A percentile compares a stretch with the other conserved stretches of the same genome.
Evolutionary conservation across 2,888 invertebrate genomes (phyloP).

Genomic region (Latrodectus elegans): DNA sequence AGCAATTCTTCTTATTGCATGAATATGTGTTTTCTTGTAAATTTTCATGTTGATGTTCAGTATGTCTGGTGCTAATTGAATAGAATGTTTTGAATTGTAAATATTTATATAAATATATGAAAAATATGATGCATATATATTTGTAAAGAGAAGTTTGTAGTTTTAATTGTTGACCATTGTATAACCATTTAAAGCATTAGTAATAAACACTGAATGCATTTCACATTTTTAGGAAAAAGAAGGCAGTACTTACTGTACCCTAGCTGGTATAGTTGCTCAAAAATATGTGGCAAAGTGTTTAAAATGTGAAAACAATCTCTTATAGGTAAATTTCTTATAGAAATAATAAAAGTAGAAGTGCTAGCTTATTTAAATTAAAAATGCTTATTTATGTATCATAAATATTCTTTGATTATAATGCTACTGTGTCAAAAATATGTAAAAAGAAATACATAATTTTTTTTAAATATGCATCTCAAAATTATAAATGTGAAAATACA

Average conservation of each 20-base stretch:
- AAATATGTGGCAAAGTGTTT: slow-evolving; percentile 64
- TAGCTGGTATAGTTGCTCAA: slow-evolving; percentile 62
- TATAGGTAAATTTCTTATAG: not conserved
- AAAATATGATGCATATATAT: slow-evolving; percentile 47
- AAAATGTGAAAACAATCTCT: slow-evolving; percentile 61
- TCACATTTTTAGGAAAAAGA: slow-evolving; percentile 56
- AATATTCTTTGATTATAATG: not conserved
- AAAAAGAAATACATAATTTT: too few species aligned
- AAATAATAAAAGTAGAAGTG: not conserved
- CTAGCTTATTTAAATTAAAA: not conserved
- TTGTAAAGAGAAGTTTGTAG: slow-evolving; percentile 67
- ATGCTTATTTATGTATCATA: not conserved
- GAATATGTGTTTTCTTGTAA: slow-evolving; percentile 41
- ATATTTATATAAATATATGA: slow-evolving; percentile 64
- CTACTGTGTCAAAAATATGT: too few species aligned
- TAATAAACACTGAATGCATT: slow-evolving; percentile 31
- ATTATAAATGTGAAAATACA: too few species aligned
- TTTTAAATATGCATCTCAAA: too few species aligned
- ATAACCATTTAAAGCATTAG: slow-evolving; percentile 42
- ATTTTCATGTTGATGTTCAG: slow-evolving; percentile 52
- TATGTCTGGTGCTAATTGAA: slow-evolving; percentile 66
- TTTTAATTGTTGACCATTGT: slow-evolving; percentile 55
- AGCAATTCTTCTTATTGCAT: not conserved
- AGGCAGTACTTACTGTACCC: slow-evolving; percentile 42
- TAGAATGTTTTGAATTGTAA: slow-evolving; percentile 61